Conservation (phyloP, 2,888 invertebrate genomes). For the Tetranychus truncatus region DNA sequence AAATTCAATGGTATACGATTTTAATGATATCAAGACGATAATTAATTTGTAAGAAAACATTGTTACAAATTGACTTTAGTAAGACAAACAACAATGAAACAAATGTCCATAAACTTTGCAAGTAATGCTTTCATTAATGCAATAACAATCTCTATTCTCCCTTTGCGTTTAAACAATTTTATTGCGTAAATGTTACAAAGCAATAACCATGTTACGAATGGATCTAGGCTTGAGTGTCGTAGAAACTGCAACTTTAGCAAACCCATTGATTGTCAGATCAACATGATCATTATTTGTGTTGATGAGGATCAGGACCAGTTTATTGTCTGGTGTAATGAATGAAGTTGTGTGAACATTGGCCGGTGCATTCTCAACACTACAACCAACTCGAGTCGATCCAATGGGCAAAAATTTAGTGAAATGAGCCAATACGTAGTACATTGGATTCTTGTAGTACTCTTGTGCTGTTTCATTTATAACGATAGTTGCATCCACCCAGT, state of each 20-base stretch:
- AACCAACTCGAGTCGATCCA: conserved; percentile 23
- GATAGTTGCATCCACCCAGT: conserved; percentile 39
- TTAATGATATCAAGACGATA: no score
- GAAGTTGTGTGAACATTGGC: not conserved
- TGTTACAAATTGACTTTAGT: no score
- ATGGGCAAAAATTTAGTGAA: conserved; percentile 34
- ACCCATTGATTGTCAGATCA: not conserved
- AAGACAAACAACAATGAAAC: no score
- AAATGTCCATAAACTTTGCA: no score
- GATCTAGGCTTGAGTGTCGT: not conserved
- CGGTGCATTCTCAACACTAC: not conserved
- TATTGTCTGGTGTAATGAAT: not conserved
- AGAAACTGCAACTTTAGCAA: not conserved
- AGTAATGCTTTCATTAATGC: no score
- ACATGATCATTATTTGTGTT: not conserved
- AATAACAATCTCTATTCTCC: no score
- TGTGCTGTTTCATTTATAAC: conserved; percentile 35
- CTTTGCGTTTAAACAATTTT: no score
- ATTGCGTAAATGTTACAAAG: not conserved
- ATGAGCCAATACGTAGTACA: conserved; percentile 41
- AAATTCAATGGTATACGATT: no score
- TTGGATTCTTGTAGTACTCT: conserved; percentile 41
- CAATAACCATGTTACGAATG: not conserved
- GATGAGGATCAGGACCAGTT: not conserved
- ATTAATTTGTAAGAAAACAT: no score